Conservation (phyloP, 2,888 invertebrate species). For the Lottia scabra region DNA sequence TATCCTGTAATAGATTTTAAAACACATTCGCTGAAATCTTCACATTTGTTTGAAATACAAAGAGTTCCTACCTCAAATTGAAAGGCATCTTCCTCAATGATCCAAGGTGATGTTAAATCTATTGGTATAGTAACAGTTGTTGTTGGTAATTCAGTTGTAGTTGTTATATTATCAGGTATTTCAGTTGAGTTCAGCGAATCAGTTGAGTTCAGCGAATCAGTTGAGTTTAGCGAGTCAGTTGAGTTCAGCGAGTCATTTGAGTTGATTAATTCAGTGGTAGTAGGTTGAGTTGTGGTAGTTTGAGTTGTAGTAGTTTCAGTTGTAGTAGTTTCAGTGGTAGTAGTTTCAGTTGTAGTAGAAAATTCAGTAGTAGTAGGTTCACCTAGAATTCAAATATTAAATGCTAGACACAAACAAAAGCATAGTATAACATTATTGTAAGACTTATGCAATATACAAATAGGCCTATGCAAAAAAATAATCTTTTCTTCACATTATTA, state of each 20-base stretch:
- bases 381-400: constrained; percentile 1
- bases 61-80: not conserved
- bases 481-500: too few species aligned
- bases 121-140: constrained; percentile 8
- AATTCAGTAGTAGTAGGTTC: constrained; percentile 13
- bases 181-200: too few species aligned
- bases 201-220: too few species aligned
- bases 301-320: not conserved
- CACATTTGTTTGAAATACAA: not conserved
- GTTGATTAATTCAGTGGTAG: not conserved
- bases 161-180: too few species aligned
- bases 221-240: not conserved
- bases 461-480: too few species aligned
- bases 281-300: not conserved
- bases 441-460: too few species aligned
- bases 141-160: not conserved
- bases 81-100: constrained; percentile 4
- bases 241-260: not conserved
- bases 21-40: not conserved
- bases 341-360: too few species aligned
- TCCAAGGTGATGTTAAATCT: constrained; percentile 26
- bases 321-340: constrained; percentile 5
- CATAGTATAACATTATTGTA: too few species aligned
- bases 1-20: not conserved
- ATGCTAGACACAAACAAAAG: not conserved